Evolutionary conservation across 2,888 invertebrate species (phyloP).

Genomic region (Slavum lentiscoides): DNA sequence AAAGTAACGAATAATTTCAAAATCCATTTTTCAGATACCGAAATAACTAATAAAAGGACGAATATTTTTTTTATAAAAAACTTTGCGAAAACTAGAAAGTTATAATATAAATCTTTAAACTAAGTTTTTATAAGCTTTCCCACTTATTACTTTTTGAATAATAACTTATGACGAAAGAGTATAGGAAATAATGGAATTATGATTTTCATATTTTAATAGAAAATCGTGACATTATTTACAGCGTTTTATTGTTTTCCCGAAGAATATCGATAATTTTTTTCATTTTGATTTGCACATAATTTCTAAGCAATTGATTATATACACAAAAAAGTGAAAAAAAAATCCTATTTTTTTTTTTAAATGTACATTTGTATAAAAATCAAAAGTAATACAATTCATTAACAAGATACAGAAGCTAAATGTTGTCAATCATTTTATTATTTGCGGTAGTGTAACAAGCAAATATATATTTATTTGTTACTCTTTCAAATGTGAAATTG

Average conservation of each 20-base stretch:
- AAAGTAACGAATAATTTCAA: background rate
- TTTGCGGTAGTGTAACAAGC: too few relatives aligned
- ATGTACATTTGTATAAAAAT: too few relatives aligned
- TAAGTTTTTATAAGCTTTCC: background rate
- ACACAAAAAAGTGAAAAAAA: too few relatives aligned
- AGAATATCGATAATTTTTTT: background rate
- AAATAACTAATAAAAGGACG: background rate
- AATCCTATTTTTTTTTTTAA: too few relatives aligned
- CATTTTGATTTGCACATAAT: background rate
- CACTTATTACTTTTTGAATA: background rate
- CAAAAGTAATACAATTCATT: too few relatives aligned
- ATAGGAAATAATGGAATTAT: background rate
- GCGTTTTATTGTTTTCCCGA: background rate
- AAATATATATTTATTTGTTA: too few relatives aligned
- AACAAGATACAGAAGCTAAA: too few relatives aligned
- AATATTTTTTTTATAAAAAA: background rate
- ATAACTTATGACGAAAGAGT: background rate
- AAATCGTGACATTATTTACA: too few relatives aligned
- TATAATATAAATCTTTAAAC: background rate
- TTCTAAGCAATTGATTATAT: too few relatives aligned
- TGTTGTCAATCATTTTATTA: too few relatives aligned
- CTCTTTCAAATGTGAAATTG: too few relatives aligned
- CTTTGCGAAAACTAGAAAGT: background rate
- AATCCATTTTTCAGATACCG: background rate
- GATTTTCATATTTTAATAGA: background rate